phyloP scores from a whole-genome alignment of 2,888 invertebrate species.

The Prosopocoilus inquinatus region DNA sequence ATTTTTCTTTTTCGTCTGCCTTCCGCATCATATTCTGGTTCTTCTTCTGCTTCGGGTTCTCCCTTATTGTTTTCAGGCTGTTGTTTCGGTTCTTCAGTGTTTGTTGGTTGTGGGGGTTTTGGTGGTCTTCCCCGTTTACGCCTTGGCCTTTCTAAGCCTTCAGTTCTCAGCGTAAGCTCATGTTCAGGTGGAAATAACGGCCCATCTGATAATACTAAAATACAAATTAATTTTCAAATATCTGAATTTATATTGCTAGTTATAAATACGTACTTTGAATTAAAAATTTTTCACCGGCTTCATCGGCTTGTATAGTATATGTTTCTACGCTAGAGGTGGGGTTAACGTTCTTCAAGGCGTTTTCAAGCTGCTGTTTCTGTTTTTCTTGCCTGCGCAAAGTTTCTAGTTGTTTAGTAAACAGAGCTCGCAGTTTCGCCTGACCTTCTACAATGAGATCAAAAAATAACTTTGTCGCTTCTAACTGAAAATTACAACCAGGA shows the following conservation, averaged over 20 bases:
- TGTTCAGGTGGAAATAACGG: slow-evolving; percentile 65
- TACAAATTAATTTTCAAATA: neutral
- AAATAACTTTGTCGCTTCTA: slow-evolving; percentile 73
- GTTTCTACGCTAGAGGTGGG: slow-evolving; percentile 46
- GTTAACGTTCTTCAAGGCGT: slow-evolving; percentile 43
- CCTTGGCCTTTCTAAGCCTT: slow-evolving; percentile 65
- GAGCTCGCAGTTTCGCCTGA: slow-evolving; percentile 58
- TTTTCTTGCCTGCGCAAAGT: slow-evolving; percentile 46
- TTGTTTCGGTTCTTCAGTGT: slow-evolving; percentile 26
- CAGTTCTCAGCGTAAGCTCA: slow-evolving; percentile 61
- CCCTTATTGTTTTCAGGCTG: slow-evolving; percentile 19
- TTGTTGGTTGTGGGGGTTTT: slow-evolving; percentile 48
- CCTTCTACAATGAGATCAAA: slow-evolving; percentile 70
- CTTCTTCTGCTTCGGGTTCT: slow-evolving; percentile 31
- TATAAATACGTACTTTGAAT: slow-evolving; percentile 51
- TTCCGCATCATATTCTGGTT: slow-evolving; percentile 49
- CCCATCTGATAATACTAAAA: slow-evolving; percentile 59
- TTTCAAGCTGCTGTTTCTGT: slow-evolving; percentile 42
- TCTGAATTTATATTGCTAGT: neutral
- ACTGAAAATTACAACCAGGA: slow-evolving; percentile 72
- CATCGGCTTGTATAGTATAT: slow-evolving; percentile 42
- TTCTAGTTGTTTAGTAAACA: slow-evolving; percentile 53
- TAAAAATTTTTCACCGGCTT: slow-evolving; percentile 51
- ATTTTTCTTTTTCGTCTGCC: slow-evolving; percentile 61
- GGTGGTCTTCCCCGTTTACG: slow-evolving; percentile 70